Evolutionary conservation across 2,888 invertebrate species (phyloP), one percentile per base, ranked within the genome.

Genomic region (Zele albiditarsus): DNA sequence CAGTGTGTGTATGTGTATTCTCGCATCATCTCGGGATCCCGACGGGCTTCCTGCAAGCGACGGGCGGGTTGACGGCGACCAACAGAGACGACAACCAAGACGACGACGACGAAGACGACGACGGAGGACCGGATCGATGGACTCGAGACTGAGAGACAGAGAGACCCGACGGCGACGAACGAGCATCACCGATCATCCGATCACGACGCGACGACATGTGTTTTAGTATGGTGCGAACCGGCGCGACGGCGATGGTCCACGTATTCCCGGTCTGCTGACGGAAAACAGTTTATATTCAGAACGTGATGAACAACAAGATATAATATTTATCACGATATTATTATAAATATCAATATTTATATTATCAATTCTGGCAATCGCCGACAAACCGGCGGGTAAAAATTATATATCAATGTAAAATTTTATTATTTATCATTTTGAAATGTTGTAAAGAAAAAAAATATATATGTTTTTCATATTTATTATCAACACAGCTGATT

Each of bases 191-290:
- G 80, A 78, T 82, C 84, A 81, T 82, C 83, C 77, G 76, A 75
- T 75, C 75, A 78, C 95, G 92, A 89, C 94, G 92, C 88, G 89
- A 86, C 88, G 89, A 86, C 73, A 46, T 46, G 63, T 62, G 65
- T 70, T 87, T 91, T 92, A 96, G 91, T 96, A 96, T 81, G 96
- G 96, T 89, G 96, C 95, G 90, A 95, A 96, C 90, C 96, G 93
- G 90, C 95, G 93, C 82, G 95, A 94, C 77, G 96, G 95, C 76
- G 95, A 95, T 62, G 95, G 94, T 85, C 95, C 95, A 84, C 96
- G 93, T 92, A 95, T 93, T 79, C 93, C 93, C 81, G 94, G 94
- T 90, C 94, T 94, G 92, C 82, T 91, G 91, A 82, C 81, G 89
- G 80, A 80, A 81, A 81, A 81, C 75, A 79, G 78, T 38, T 46